A percentile compares a stretch with the other conserved stretches of the same genome.
Conservation (phyloP, 2,888 invertebrate genomes). For the Corbicula japonica region DNA sequence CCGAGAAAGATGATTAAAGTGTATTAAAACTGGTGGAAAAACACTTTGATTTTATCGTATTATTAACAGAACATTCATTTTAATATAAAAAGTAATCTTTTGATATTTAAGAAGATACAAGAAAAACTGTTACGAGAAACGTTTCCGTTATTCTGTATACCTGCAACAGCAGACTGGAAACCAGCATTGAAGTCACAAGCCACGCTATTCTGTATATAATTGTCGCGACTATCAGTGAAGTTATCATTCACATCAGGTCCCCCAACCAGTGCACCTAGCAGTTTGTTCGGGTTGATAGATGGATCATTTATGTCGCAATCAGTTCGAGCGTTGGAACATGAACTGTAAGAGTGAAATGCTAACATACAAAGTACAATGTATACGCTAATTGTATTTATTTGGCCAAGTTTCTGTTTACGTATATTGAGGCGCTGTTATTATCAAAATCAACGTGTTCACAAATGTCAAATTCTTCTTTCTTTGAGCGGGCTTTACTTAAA, state of each 20-base stretch:
- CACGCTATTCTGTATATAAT: slow-evolving; percentile 2
- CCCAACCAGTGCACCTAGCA: not conserved
- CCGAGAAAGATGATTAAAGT: too few species aligned
- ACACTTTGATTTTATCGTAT: too few species aligned
- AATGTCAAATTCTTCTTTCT: not conserved
- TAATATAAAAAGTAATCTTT: too few species aligned
- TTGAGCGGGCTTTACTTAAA: not conserved
- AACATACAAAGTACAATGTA: not conserved
- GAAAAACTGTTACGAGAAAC: too few species aligned
- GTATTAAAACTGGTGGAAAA: too few species aligned
- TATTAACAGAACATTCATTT: too few species aligned
- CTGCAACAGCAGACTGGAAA: slow-evolving; percentile 3
- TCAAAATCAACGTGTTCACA: not conserved
- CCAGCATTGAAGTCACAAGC: slow-evolving; percentile 3
- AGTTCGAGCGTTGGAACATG: not conserved
- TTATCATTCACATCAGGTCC: slow-evolving; percentile 1
- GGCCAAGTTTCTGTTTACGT: not conserved
- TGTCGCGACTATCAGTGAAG: not conserved
- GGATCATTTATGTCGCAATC: not conserved
- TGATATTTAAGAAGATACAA: too few species aligned
- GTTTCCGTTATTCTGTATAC: too few species aligned
- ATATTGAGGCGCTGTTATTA: not conserved
- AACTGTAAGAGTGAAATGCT: not conserved
- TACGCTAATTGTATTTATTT: not conserved
- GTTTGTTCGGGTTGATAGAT: not conserved